Evolutionary conservation across 1,140 invertebrate genomes (phyloP).

Genomic region (Microplitis mediator): DNA sequence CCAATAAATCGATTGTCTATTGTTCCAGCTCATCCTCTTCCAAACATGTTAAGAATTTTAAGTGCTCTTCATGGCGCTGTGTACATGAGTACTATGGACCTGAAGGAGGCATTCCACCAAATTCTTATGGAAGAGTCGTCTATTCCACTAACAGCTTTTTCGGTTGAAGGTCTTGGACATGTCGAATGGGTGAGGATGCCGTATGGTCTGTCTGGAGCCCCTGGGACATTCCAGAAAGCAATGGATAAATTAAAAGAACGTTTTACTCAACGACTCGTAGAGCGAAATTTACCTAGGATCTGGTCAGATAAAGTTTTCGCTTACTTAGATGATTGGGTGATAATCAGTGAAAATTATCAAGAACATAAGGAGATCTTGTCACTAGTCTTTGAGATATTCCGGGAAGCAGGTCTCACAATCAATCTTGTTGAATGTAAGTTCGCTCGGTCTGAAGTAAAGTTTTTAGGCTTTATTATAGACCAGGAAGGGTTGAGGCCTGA

Average conservation of each 20-base stretch:
- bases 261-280: not conserved
- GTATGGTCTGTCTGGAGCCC: constrained; percentile 56
- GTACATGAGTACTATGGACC: constrained; percentile 39
- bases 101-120: constrained; percentile 41
- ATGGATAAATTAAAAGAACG: not conserved
- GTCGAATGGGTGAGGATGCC: constrained; percentile 56
- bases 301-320: not conserved
- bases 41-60: constrained; percentile 21
- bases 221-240: constrained; percentile 27
- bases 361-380: constrained; percentile 3
- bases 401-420: constrained; percentile 7
- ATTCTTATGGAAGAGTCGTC: constrained; percentile 5
- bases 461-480: constrained; percentile 15
- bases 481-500: constrained; percentile 2
- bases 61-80: constrained; percentile 27
- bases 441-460: constrained; percentile 5
- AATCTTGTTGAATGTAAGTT: constrained; percentile 16
- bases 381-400: not conserved
- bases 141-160: constrained; percentile 16
- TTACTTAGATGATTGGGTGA: constrained; percentile 21
- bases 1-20: constrained; percentile 4
- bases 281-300: not conserved
- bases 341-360: constrained; percentile 5
- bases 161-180: constrained; percentile 46
- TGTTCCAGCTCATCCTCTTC: not conserved